A percentile compares a stretch with the other conserved stretches of the same genome.
These are phyloP conservation scores for Xestobium rufovillosum DNA, from an alignment of 2,888 invertebrate genomes.

Conservation along the genomic window DNA sequence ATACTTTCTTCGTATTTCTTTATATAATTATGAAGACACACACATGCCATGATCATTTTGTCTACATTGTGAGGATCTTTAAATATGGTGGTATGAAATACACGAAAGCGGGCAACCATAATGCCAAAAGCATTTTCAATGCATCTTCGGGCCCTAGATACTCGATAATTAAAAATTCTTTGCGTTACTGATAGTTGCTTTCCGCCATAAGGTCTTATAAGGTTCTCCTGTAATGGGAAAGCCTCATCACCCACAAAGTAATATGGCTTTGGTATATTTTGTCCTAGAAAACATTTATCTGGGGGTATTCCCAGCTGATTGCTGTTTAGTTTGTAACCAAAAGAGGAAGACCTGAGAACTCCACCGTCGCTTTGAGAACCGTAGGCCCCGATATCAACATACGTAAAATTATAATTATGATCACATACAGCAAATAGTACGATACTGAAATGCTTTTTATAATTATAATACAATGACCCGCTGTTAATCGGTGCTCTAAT, in stretches of 20 bases:
- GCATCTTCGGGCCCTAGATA: constrained; percentile 27
- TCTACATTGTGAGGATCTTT: too few relatives aligned
- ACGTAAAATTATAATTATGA: constrained; percentile 28
- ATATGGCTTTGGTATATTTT: too few relatives aligned
- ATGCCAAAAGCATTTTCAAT: constrained; percentile 33
- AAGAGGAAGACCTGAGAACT: constrained; percentile 22
- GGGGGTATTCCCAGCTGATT: constrained; percentile 25
- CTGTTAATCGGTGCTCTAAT: too few relatives aligned
- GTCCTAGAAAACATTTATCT: constrained; percentile 22
- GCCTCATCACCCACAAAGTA: too few relatives aligned
- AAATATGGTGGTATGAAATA: too few relatives aligned
- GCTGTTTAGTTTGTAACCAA: constrained; percentile 25
- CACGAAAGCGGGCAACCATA: constrained; percentile 30
- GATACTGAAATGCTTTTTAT: constrained; percentile 27
- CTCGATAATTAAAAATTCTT: constrained; percentile 28
- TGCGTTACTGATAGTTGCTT: constrained; percentile 23
- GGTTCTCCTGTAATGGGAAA: constrained; percentile 23
- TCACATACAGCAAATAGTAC: constrained; percentile 30
- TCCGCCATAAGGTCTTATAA: constrained; percentile 27
- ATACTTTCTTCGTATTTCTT: too few relatives aligned
- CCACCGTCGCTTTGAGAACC: constrained; percentile 26
- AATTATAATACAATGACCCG: constrained; percentile 28
- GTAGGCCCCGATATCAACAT: constrained; percentile 27
- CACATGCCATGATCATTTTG: too few relatives aligned
- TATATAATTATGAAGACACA: too few relatives aligned